Conservation (phyloP, 2,113 vertebrate genomes). For the Rhea pennata region DNA sequence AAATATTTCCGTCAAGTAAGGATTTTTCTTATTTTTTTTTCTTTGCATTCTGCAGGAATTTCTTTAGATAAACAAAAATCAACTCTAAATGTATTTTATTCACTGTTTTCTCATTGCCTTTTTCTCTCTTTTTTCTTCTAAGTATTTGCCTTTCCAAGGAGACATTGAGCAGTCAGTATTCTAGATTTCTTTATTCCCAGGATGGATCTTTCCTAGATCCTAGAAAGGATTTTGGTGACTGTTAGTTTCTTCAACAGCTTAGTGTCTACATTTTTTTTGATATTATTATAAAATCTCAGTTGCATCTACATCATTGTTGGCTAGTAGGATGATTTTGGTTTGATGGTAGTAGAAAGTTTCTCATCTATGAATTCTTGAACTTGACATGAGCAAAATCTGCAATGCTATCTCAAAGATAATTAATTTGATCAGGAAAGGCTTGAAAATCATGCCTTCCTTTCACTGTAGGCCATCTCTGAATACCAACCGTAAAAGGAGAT, state of each 20-base stretch:
- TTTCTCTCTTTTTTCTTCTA: not conserved
- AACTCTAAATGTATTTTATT: not conserved
- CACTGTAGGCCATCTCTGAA: not conserved
- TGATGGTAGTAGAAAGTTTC: not conserved
- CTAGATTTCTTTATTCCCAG: not conserved
- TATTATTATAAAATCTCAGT: not conserved
- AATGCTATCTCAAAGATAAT: not conserved
- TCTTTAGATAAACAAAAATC: not conserved
- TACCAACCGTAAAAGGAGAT: no score
- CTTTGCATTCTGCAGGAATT: not conserved
- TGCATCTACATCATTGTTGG: not conserved
- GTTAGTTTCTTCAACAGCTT: not conserved
- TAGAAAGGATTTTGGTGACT: not conserved
- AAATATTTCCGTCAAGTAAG: not conserved
- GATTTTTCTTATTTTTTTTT: not conserved
- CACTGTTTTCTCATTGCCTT: not conserved
- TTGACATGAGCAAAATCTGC: not conserved
- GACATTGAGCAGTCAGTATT: not conserved
- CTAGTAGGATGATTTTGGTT: not conserved
- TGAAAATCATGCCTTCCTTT: not conserved
- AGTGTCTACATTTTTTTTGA: not conserved
- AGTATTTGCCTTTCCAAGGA: not conserved
- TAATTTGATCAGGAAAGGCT: not conserved
- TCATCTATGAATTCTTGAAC: not conserved
- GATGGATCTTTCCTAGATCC: not conserved